Percentiles rank a stretch among this genome's conserved stretches.
Evolutionary conservation across 2,113 vertebrate genomes (phyloP).

Genomic region (Chionomys nivalis): DNA sequence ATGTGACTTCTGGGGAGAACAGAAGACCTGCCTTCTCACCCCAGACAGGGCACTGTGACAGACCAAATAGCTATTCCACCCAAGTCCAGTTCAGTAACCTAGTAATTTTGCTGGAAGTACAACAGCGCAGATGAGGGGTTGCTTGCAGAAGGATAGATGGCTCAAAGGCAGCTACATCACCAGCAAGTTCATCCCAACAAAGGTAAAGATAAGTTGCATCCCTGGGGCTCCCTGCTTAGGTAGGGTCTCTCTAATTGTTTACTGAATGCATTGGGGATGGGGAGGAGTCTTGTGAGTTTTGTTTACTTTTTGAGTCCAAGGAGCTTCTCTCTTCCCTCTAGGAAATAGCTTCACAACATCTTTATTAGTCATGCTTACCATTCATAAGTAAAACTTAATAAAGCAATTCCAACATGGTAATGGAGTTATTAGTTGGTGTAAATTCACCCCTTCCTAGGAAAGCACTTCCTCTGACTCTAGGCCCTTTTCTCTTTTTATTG

Average conservation of each 20-base stretch:
- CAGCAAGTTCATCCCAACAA: not conserved
- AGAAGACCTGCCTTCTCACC: not conserved
- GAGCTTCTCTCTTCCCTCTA: not conserved
- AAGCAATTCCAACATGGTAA: not conserved
- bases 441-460: not conserved
- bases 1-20: not conserved
- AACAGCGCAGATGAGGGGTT: not conserved
- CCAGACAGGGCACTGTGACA: not conserved
- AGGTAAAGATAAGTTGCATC: not conserved
- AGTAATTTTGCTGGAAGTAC: not conserved
- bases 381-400: not conserved
- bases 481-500: not conserved
- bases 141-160: not conserved
- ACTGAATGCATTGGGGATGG: not conserved
- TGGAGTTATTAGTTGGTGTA: not conserved
- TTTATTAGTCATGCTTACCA: not conserved
- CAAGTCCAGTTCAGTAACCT: not conserved
- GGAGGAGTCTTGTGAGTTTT: not conserved
- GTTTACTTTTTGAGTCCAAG: not conserved
- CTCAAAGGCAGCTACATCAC: not conserved
- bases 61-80: not conserved
- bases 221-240: not conserved
- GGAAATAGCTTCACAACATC: not conserved
- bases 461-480: not conserved
- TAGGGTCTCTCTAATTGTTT: not conserved